A percentile compares a stretch with the other conserved stretches of the same genome.
Evolutionary conservation across 2,888 invertebrate genomes (phyloP).

Genomic region (Agonopterix subpropinquella): DNA sequence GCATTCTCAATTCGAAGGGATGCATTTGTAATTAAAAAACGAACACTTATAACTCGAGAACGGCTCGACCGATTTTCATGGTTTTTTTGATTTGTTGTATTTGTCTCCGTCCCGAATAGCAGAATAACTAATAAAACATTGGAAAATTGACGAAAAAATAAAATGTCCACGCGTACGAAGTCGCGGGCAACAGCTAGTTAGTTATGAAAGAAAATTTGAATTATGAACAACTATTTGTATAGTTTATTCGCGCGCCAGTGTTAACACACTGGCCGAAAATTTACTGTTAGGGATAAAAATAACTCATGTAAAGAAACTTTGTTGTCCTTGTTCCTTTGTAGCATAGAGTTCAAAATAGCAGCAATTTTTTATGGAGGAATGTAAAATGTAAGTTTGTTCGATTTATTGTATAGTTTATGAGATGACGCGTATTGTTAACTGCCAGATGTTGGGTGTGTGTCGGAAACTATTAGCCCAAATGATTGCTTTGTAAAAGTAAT

Average conservation of each 20-base stretch:
- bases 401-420: constrained; percentile 30
- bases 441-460: constrained; percentile 25
- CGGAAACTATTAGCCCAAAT: constrained; percentile 17
- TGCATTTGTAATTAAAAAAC: too few relatives aligned
- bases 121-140: too few relatives aligned
- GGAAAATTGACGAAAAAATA: too few relatives aligned
- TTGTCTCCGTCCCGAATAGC: too few relatives aligned
- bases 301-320: background rate
- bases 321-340: too few relatives aligned
- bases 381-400: constrained; percentile 9
- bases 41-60: too few relatives aligned
- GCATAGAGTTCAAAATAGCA: background rate
- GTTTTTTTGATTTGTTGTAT: too few relatives aligned
- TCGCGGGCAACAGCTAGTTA: too few relatives aligned
- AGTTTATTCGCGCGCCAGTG: background rate
- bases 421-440: constrained; percentile 21
- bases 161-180: too few relatives aligned
- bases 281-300: background rate
- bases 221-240: background rate
- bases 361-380: background rate
- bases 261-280: background rate
- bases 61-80: too few relatives aligned
- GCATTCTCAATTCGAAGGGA: too few relatives aligned
- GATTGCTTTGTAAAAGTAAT: constrained; percentile 4
- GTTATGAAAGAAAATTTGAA: too few relatives aligned